Evolutionary conservation across 2,113 vertebrate species (phyloP).

Genomic region (Oryctolagus cuniculus): mOryCun1.1 NC_091440.1:120028001-120028500

Average conservation of each 20-base stretch:
- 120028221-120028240: not conserved
- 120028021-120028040: too few relatives aligned
- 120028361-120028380: not conserved
- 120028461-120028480: too few relatives aligned
- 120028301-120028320: not conserved
- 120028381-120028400: not conserved
- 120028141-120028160: constrained; percentile 37
- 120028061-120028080: constrained; percentile 35
- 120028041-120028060: not conserved
- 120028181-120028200: not conserved
- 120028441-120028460: too few relatives aligned
- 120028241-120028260: not conserved
- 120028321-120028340: not conserved
- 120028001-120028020: too few relatives aligned
- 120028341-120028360: not conserved
- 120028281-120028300: not conserved
- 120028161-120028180: constrained; percentile 11
- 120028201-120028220: not conserved
- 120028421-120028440: too few relatives aligned
- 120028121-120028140: not conserved
- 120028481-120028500: too few relatives aligned
- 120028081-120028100: not conserved
- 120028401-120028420: constrained; percentile 9
- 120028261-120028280: not conserved
- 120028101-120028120: too few relatives aligned